Percentiles rank a stretch among this genome's conserved stretches.
Conservation (phyloP, 2,113 vertebrate species). For the Xiphias gladius region DNA sequence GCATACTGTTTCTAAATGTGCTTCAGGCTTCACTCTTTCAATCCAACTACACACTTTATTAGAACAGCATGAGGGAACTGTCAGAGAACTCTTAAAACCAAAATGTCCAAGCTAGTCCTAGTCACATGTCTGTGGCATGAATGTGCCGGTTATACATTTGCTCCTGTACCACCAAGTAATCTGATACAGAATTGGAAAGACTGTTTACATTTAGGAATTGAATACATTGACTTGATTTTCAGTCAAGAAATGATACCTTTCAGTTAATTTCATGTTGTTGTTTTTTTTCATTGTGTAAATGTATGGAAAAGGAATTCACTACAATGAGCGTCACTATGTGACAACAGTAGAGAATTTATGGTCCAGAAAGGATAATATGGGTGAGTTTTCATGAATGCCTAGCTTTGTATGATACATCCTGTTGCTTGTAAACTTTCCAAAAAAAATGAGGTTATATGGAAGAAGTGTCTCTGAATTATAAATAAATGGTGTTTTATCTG, state of each 20-base stretch:
- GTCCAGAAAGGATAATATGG: neutral
- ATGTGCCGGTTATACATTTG: neutral
- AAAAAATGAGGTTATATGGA: neutral
- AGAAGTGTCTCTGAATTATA: conserved; percentile 1
- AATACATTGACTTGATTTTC: neutral
- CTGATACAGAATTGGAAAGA: neutral
- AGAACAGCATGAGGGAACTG: conserved; percentile 7
- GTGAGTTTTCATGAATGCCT: conserved; percentile 16
- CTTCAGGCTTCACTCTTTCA: neutral
- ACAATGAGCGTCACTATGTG: conserved; percentile 66
- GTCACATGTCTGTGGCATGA: neutral
- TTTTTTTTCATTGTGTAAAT: conserved; percentile 30
- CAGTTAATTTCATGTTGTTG: neutral
- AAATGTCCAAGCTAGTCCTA: neutral
- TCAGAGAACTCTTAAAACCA: neutral
- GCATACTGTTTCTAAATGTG: neutral
- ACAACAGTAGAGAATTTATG: conserved; percentile 15
- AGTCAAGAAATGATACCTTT: neutral
- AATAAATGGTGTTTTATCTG: conserved; percentile 7
- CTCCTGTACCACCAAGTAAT: neutral
- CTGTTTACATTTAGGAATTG: neutral
- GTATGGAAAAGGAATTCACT: conserved; percentile 1
- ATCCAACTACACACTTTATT: neutral
- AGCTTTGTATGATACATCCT: conserved; percentile 41
- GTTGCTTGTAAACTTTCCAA: conserved; percentile 6